These are phyloP conservation scores for Semnopithecus entellus DNA, from an alignment of 2,113 vertebrate species.

Conservation along the genomic window DNA sequence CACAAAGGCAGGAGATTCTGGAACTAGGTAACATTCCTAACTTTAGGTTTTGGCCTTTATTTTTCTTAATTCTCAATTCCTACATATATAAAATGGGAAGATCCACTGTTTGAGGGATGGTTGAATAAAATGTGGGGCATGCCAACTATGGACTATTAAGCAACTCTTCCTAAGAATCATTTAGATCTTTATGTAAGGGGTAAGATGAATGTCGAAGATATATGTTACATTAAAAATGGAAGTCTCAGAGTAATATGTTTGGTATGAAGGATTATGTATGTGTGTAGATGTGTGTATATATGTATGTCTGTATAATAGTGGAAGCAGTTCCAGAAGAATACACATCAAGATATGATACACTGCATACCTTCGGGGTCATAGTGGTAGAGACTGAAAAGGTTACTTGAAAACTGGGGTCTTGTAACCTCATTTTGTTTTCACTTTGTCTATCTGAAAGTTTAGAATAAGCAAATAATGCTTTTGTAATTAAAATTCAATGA, in stretches of 20 bases:
- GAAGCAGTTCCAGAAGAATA: neutral
- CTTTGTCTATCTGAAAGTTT: neutral
- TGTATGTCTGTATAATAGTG: neutral
- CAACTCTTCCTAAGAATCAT: neutral
- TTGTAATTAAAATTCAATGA: neutral
- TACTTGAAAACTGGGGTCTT: neutral
- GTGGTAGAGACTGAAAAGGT: neutral
- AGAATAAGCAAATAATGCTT: neutral
- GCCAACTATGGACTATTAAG: neutral
- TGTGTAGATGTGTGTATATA: neutral
- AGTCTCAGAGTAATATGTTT: neutral
- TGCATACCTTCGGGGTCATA: neutral
- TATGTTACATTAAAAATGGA: neutral
- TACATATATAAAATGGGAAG: neutral
- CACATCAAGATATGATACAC: neutral
- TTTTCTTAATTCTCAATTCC: neutral
- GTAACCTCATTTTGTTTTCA: neutral
- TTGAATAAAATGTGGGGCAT: neutral
- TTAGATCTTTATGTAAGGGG: neutral
- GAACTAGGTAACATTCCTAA: neutral
- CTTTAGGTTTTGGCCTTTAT: neutral
- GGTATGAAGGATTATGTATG: neutral
- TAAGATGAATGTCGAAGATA: neutral
- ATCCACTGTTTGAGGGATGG: neutral
- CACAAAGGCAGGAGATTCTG: neutral